Conservation (phyloP, 37 sponge, comb jelly and placozoan genomes). For the Haliclona indistincta region DNA sequence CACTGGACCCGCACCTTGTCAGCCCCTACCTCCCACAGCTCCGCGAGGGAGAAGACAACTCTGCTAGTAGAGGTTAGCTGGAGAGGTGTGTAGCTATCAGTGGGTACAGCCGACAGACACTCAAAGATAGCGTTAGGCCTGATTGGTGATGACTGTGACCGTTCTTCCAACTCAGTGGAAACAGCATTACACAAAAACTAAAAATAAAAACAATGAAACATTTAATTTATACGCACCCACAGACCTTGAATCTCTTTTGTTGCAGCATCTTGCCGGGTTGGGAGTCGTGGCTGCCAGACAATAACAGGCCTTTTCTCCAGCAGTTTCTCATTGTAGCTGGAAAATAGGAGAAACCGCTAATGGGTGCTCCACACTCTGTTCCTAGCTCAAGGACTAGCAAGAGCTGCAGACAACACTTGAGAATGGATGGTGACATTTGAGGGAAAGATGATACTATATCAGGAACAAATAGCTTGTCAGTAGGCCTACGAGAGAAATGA, state of each 20-base stretch:
- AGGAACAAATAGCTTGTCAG: background rate
- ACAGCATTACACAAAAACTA: conserved; percentile 47
- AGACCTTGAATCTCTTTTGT: background rate
- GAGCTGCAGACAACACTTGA: background rate
- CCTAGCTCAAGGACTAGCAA: background rate
- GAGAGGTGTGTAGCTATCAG: no score
- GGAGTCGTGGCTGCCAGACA: background rate
- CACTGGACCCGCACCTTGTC: conserved; percentile 32
- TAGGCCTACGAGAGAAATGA: background rate
- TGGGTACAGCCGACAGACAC: background rate
- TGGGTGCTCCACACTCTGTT: background rate
- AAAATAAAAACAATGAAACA: background rate
- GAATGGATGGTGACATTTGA: background rate
- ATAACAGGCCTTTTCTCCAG: background rate
- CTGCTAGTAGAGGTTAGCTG: no score
- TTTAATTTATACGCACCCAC: background rate
- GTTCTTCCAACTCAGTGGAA: background rate
- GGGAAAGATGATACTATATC: background rate
- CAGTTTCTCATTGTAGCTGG: background rate
- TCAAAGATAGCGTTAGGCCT: background rate
- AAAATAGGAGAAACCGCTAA: conserved; percentile 5
- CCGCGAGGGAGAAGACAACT: conserved; percentile 33
- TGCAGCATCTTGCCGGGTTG: background rate
- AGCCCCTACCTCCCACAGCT: conserved; percentile 39
- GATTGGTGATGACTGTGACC: background rate